Evolutionary conservation across 2,113 vertebrate genomes (phyloP).

Genomic region (Neofelis nebulosa): DNA sequence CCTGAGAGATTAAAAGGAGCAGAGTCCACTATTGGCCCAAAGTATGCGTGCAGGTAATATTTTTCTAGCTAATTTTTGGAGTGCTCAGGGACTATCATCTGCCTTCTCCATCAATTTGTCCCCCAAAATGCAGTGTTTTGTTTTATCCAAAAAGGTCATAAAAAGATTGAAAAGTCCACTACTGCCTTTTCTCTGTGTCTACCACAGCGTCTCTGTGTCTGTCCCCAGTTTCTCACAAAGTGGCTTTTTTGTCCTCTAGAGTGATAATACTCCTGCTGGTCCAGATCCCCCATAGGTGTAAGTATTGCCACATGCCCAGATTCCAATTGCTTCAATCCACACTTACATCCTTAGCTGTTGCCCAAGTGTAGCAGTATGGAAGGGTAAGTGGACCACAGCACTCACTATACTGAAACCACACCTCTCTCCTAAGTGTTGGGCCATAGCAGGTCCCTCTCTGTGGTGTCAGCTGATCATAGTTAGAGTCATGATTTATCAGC

Average conservation of each 20-base stretch:
- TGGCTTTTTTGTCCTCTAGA: not conserved
- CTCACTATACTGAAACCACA: not conserved
- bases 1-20: not conserved
- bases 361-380: not conserved
- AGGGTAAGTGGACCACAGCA: not conserved
- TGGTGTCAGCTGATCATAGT: not conserved
- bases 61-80: constrained; percentile 25
- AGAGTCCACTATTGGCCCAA: not conserved
- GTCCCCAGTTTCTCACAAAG: not conserved
- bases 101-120: not conserved
- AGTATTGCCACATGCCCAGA: not conserved
- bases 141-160: not conserved
- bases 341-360: not conserved
- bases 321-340: not conserved
- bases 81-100: not conserved
- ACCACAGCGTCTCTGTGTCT: not conserved
- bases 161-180: not conserved
- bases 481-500: not conserved
- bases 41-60: not conserved
- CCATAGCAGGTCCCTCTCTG: not conserved
- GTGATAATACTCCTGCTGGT: not conserved
- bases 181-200: not conserved
- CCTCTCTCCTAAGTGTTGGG: not conserved
- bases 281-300: not conserved
- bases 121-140: not conserved